Base-by-base conservation (phyloP, 2,888 invertebrate species). In the Teinopalpus imperialis region DNA sequence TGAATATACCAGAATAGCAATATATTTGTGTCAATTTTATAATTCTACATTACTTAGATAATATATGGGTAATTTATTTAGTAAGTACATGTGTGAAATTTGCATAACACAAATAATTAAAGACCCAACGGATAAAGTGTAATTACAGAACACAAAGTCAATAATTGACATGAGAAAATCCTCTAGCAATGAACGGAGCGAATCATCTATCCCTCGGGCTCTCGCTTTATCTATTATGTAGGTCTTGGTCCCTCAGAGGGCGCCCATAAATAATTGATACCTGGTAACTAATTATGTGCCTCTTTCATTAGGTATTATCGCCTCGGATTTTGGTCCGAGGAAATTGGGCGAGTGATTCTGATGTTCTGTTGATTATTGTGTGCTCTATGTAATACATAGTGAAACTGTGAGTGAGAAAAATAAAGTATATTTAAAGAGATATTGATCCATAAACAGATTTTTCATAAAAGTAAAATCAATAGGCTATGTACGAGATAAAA, bases 241-340 rank as follows among this genome's bases (percentile, higher is more conserved):
- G 47, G 50, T 27, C 35, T 32, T 39, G 21, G 45, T 40, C 54
- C 51, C 49, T 43, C 12, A 49, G 44, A 51, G 48, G 45, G 51
- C 47, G 47, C 48, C 53, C 55, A 65, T 76, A 73, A 74, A 77
- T 78, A 78, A 78, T 77, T 71, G 69, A 77, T 69, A 66, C 59
- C 63, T 58, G 56, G 65, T 64, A 66, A 69, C 74, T 75, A 75
- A 77, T 77, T 74, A 69, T 39, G 40, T 55, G 34, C 30, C 43
- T 45, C 54, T 52, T 55, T 57, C 56, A 59, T 60, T 59, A 53
- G 49, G 43, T 36, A 39, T 54, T 56, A 51, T 45, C 49, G 37
- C 45, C 45, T 41, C 36, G 39, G 41, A 30, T 43, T 42, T 42
- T 21, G 27, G 18, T 9, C 49, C 43, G n/a, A 52, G 47, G 51